These are phyloP conservation scores for Serrognathus titanus DNA, from an alignment of 2,888 invertebrate species.

Conservation along the genomic window DNA sequence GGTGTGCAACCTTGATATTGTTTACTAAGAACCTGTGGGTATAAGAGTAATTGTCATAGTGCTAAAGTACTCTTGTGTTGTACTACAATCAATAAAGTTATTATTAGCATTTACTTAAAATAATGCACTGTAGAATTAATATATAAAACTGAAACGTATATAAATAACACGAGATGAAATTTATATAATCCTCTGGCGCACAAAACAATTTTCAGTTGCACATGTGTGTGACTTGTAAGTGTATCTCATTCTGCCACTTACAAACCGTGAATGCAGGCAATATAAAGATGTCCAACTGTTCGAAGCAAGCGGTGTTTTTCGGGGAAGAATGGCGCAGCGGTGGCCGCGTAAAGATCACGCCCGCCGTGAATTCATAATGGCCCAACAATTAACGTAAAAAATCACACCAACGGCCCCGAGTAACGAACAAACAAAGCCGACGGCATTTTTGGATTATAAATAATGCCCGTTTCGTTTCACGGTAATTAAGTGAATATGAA, in stretches of 20 bases:
- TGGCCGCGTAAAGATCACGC: neutral
- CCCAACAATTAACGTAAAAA: neutral
- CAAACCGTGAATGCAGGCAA: slow-evolving; percentile 1
- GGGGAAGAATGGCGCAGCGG: neutral
- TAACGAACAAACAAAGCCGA: neutral
- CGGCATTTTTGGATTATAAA: no score
- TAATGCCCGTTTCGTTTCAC: no score
- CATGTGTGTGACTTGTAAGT: slow-evolving; percentile 1
- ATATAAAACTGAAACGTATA: neutral
- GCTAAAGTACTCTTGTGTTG: no score
- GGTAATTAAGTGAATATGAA: no score
- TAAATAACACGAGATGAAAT: no score
- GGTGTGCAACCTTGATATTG: no score
- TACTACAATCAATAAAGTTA: no score
- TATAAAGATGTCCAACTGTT: slow-evolving; percentile 10
- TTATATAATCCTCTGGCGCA: neutral
- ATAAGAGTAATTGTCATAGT: no score
- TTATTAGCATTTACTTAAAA: no score
- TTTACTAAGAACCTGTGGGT: no score
- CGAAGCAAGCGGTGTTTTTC: neutral
- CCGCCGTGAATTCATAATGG: neutral
- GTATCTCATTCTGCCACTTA: slow-evolving; percentile 8
- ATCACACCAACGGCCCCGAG: neutral
- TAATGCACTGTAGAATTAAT: neutral
- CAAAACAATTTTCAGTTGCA: neutral